Base-by-base conservation (phyloP, 2,888 invertebrate species). In the Artemia sinica region DNA sequence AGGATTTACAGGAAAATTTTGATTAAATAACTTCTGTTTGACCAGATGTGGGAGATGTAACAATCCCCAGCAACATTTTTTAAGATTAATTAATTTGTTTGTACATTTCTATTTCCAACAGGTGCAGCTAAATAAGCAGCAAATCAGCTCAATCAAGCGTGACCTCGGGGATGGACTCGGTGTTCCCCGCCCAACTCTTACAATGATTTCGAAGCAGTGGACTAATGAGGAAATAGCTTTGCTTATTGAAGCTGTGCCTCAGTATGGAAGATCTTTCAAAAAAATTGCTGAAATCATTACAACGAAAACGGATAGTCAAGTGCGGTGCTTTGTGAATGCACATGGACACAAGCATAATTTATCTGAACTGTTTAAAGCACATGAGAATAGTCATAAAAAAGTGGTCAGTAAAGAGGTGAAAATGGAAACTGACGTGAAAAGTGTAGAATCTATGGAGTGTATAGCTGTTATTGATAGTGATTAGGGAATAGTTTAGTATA, bases 111-210 rank as follows among this genome's bases (percentile, higher is more conserved):
- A 28, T 28, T 28, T 28, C 2, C 28, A 28, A 28, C 72, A 94
- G 94, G 92, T 96, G 70, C 96, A 96, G 79, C 87, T 87, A 74
- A 93, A 94, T 79, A 94, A 95, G 76, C 95, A 95, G 78, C 85
- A 87, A 75, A 84, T 94, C 73, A 91, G 92, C 76, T 84, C 89
- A 66, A 81, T 91, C 76, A 91, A 91, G 77, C 85, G 88, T 70
- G 90, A 90, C 79, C 86, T 81, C 74, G 81, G 77, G 48, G 79
- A 79, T 71, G 83, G 83, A 49, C 80, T 87, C 48, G 86, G 86
- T 70, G 84, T 85, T 67, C 67, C 72, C 11, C 70, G 72, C 58
- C 67, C 73, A 1, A 82, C 83, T 13, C 82, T 82, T 10, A 49
- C n/a, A 74, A 86, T 90, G 74, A 86, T 90, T 68, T 89, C 89